Evolutionary conservation across 1,140 invertebrate species (phyloP), one percentile per base, ranked within the genome.

Genomic region (Contarinia nasturtii): DNA sequence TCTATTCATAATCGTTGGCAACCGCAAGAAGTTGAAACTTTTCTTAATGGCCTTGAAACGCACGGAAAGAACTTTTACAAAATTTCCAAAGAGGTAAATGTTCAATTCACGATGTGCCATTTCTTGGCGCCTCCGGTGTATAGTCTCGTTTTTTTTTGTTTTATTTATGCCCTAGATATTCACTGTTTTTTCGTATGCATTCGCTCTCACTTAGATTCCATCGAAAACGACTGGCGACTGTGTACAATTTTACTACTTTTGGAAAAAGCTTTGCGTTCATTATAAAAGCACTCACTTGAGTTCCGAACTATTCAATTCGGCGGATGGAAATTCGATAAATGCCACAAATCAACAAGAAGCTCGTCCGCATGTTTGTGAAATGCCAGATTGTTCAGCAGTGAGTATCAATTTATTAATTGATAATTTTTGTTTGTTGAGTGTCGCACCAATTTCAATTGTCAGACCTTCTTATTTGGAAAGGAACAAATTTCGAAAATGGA

Each of bases 191-290:
- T 38, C 14, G 3, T 5, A 4, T 27, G 10, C 27, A 27, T 27
- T 27, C 27, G 27, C 27, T 3, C n/a, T 18, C n/a, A 18, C 67
- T 37, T 62, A 89, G 83, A 70, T 93, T 56, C 75, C 74, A 55
- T 82, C 79, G 19, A 97, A 97, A 72, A 76, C 81, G 42, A 78
- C 82, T 4, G 92, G 89, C 59, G 87, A 97, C 58, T 97, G 93
- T 70, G 74, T 97, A 54, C 88, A 94, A 69, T 96, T 97, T 67
- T 98, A 98, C 66, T 97, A 98, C 64, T 76, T 95, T 54, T 98
- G 94, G 94, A 98, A 98, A 67, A 92, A 92, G 67, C 76, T 90
- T 14, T 92, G 87, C 54, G 79, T 83, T 46, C 85, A 92, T 60
- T 88, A 72, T 56, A 77, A 76, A 52, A 58, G 59, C 4, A 57